Base-by-base conservation (phyloP, 1,140 invertebrate species). In the Ooceraea biroi region DNA sequence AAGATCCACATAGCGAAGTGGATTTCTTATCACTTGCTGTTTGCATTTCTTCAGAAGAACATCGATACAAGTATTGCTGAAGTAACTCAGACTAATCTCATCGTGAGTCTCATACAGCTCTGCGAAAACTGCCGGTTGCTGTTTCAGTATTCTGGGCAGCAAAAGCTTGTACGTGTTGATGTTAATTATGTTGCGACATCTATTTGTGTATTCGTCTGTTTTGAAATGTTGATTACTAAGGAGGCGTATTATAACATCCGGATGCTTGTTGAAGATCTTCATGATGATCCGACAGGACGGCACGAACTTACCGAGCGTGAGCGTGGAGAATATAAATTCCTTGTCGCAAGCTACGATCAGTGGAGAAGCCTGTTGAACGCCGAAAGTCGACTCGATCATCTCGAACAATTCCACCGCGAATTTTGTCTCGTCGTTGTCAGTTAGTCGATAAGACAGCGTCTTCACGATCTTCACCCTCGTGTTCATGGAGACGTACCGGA, bases 401-500 rank as follows among this genome's bases (percentile, higher is more conserved):
- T 0, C 0, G 50, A 91, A 93, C 69, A 93, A 91, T 17, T 88
- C 41, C 7, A 90, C 74, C 0, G 92, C 92, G 5, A 89, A 41
- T 10, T 0, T 7, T 0, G 74, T 55, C 36, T 36, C 36, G 8
- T 89, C 57, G 10, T 55, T 84, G 0, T 25, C 0, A 5, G 11
- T n/a, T 3, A 93, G 57, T 36, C 57, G 57, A 0, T 25, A 25
- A 0, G 90, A 71, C 0, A 94, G 22, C 0, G 44, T 85, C 30
- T 90, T 91, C 0, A 94, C 71, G 0, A 94, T 68, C 46, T 88
- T 89, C 0, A 3, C 46, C 10, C 92, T 89, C 0, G 91, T 91
- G 0, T 78, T 89, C 0, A 92, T 1, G 0, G 91, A 91, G 0
- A 93, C 76, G 4, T 83, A 50, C 0, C 91, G 90, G 0, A 94